Base-by-base conservation (phyloP, 2,113 vertebrate genomes). In the Hiodon tergisus region DNA sequence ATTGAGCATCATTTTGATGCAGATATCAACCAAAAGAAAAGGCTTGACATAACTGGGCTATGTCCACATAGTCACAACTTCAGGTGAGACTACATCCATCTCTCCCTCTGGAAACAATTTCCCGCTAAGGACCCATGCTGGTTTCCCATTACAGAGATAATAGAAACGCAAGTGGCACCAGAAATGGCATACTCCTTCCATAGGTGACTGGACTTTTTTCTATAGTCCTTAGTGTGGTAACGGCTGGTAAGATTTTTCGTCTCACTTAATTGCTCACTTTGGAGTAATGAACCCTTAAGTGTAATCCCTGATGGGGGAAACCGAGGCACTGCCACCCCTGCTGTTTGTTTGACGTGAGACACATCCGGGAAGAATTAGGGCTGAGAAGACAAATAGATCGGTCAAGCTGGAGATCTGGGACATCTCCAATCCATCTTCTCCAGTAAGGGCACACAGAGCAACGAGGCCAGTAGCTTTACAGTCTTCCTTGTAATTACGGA, bases 111-210 rank as follows among this genome's bases (percentile, higher is more conserved):
- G 47, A 50, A 66, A 82, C 81, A 78, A 82, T 82, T 84, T 83
- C 79, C 31, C 76, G 76, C 72, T 76, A 77, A 80, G 77, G 75
- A 81, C 78, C 78, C 79, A 16, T 48, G 80, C 76, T 79, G 83
- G 79, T 81, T 77, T 83, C 77, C 81, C 78, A 83, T 78, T 82
- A 85, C 78, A 76, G 81, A 73, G 72, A 82, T 87, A 86, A 89
- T 83, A 71, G 85, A 86, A 85, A 81, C 78, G 83, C 78, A 79
- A 77, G 83, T 81, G 85, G 70, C n/a, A 73, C 82, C 68, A 80
- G 81, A 81, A 83, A 85, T 78, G 79, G 82, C 79, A 84, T 82
- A 82, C 82, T 83, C 74, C 81, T 81, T 59, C 74, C 14, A 76
- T 73, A 83, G 79, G 82, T 79, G 79, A 78, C 72, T 69, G 80